Percentiles rank a stretch among this genome's conserved stretches.
Evolutionary conservation across 2,888 invertebrate genomes (phyloP).

Genomic region (Hirtodrosophila histrioides): DNA sequence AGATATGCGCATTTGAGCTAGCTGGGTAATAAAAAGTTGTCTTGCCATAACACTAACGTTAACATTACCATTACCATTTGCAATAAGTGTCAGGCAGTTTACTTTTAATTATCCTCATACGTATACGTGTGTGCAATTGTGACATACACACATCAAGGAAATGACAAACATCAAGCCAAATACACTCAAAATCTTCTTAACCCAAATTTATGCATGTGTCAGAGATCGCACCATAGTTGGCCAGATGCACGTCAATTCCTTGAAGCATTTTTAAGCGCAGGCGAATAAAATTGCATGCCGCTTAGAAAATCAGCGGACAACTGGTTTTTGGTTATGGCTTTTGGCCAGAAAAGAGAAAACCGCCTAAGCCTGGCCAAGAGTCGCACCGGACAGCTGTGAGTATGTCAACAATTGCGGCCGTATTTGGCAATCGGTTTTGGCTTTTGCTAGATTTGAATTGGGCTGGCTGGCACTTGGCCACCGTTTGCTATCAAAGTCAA

Average conservation of each 20-base stretch:
- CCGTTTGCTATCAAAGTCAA: constrained; percentile 67
- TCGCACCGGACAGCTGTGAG: constrained; percentile 18
- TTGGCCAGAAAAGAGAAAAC: constrained; percentile 62
- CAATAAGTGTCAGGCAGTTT: constrained; percentile 49
- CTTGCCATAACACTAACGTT: constrained; percentile 18
- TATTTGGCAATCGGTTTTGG: constrained; percentile 51
- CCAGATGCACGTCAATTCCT: constrained; percentile 51
- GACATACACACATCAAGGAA: constrained; percentile 57
- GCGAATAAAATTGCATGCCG: constrained; percentile 59
- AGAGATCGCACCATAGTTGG: constrained; percentile 65
- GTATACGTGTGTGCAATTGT: constrained; percentile 20
- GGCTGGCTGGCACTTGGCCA: constrained; percentile 51
- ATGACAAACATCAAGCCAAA: constrained; percentile 72
- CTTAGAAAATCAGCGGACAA: constrained; percentile 27
- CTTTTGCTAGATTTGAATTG: constrained; percentile 60
- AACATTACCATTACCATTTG: constrained; percentile 21
- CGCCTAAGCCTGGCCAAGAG: constrained; percentile 40
- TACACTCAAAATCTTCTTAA: constrained; percentile 72
- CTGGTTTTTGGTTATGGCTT: constrained; percentile 43
- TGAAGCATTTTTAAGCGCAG: constrained; percentile 11
- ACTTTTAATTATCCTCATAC: constrained; percentile 56
- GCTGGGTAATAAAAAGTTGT: constrained; percentile 15
- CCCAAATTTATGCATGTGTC: constrained; percentile 71
- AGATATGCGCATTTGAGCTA: constrained; percentile 9
- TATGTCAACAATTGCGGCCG: constrained; percentile 42